These are phyloP conservation scores for Perccottus glenii DNA, from an alignment of 2,113 vertebrate genomes.

Conservation along the genomic window DNA sequence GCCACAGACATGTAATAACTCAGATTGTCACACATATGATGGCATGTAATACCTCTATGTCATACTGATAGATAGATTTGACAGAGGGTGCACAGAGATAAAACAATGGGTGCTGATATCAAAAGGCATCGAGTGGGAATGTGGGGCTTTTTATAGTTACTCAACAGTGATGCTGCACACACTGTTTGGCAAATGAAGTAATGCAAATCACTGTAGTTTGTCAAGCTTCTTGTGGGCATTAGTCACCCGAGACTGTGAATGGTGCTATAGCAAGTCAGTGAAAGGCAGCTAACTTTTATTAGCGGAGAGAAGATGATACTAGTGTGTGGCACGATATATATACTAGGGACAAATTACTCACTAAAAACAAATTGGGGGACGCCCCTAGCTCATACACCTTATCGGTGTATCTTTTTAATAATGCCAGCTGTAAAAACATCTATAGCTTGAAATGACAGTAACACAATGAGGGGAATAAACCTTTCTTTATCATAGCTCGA, in stretches of 20 bases:
- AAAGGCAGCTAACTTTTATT: not conserved
- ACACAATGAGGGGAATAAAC: constrained; percentile 9
- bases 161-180: not conserved
- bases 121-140: constrained; percentile 7
- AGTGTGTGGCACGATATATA: not conserved
- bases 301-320: not conserved
- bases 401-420: not conserved
- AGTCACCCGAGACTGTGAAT: not conserved
- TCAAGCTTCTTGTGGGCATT: not conserved
- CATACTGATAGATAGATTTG: constrained; percentile 44
- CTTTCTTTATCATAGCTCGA: constrained; percentile 3
- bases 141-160: not conserved
- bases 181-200: not conserved
- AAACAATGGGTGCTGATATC: constrained; percentile 38
- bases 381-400: too few relatives aligned
- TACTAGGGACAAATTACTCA: too few relatives aligned
- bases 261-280: not conserved
- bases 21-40: constrained; percentile 61
- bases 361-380: too few relatives aligned
- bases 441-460: not conserved
- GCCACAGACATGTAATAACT: constrained; percentile 72
- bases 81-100: constrained; percentile 40
- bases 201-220: not conserved
- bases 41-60: constrained; percentile 67
- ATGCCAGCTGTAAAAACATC: not conserved